phyloP scores from a whole-genome alignment of 2,797 vertebrate species.

The Coreius guichenoti region DNA sequence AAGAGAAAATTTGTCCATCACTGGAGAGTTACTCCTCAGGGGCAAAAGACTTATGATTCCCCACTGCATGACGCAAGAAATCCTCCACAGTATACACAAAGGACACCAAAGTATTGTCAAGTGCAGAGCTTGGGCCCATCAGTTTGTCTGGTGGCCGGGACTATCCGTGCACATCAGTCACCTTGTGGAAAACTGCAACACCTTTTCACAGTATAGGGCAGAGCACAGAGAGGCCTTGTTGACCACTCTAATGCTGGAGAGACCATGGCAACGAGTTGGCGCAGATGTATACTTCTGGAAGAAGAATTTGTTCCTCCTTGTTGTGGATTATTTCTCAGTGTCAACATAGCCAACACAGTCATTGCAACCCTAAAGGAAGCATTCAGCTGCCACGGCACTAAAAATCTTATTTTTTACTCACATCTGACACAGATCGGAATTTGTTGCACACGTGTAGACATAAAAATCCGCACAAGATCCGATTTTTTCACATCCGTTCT shows the following conservation, averaged over 20 bases:
- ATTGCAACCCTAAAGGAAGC: neutral
- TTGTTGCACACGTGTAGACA: too few relatives aligned
- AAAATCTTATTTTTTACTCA: neutral
- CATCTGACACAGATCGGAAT: neutral
- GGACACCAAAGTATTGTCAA: neutral
- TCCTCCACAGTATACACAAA: too few relatives aligned
- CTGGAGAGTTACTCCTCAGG: neutral
- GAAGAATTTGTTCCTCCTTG: neutral
- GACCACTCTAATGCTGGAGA: too few relatives aligned
- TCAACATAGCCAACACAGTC: neutral
- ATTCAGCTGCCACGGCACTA: neutral
- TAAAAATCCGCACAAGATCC: too few relatives aligned
- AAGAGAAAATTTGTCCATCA: neutral
- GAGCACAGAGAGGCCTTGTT: too few relatives aligned
- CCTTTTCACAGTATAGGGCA: too few relatives aligned
- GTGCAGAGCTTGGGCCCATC: neutral
- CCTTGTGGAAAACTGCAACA: too few relatives aligned
- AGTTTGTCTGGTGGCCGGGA: too few relatives aligned
- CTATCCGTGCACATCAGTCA: too few relatives aligned
- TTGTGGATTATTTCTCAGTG: neutral
- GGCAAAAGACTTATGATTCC: neutral
- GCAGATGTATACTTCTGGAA: too few relatives aligned
- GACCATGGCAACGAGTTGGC: too few relatives aligned
- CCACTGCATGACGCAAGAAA: too few relatives aligned
- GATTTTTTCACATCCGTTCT: neutral